A percentile compares a stretch with the other conserved stretches of the same genome.
phyloP scores from a whole-genome alignment of 2,797 vertebrate genomes.

The Crenichthys baileyi region DNA sequence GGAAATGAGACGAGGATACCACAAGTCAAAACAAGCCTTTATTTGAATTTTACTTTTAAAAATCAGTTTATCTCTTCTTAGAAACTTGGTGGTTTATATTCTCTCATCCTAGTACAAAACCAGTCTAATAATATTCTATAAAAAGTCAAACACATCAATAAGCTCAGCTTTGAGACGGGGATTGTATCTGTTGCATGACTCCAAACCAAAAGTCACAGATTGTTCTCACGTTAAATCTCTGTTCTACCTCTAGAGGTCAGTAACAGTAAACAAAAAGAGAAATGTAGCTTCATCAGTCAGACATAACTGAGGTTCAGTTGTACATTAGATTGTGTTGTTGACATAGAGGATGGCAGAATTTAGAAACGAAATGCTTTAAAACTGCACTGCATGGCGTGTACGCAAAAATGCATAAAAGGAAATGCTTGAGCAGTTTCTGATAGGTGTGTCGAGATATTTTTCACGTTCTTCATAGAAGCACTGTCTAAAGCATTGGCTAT shows the following conservation, averaged over 20 bases:
- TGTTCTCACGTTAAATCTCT: constrained; percentile 9
- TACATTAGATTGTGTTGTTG: constrained; percentile 31
- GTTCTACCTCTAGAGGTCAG: constrained; percentile 62
- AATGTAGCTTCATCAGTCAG: neutral
- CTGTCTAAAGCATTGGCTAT: constrained; percentile 22
- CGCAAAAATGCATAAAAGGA: constrained; percentile 16
- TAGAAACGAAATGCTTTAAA: constrained; percentile 28
- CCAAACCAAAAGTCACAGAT: neutral
- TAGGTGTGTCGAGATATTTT: constrained; percentile 9
- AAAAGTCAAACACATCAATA: constrained; percentile 3
- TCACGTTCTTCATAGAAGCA: neutral
- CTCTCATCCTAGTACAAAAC: constrained; percentile 6
- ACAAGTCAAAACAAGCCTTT: constrained; percentile 33
- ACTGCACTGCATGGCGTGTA: constrained; percentile 44
- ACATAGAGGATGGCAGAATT: constrained; percentile 11
- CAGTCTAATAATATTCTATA: neutral
- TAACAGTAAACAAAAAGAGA: constrained; percentile 28
- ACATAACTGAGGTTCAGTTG: neutral
- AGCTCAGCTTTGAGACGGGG: constrained; percentile 1
- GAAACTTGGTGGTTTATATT: constrained; percentile 11
- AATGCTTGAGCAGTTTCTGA: neutral
- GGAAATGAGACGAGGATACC: neutral
- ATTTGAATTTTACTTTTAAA: constrained; percentile 49
- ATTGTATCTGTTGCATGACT: constrained; percentile 12
- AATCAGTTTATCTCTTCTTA: neutral